A percentile compares a stretch with the other conserved stretches of the same genome.
Evolutionary conservation across 2,797 vertebrate species (phyloP).

Genomic region (Cercopithecus hamlyni): DNA sequence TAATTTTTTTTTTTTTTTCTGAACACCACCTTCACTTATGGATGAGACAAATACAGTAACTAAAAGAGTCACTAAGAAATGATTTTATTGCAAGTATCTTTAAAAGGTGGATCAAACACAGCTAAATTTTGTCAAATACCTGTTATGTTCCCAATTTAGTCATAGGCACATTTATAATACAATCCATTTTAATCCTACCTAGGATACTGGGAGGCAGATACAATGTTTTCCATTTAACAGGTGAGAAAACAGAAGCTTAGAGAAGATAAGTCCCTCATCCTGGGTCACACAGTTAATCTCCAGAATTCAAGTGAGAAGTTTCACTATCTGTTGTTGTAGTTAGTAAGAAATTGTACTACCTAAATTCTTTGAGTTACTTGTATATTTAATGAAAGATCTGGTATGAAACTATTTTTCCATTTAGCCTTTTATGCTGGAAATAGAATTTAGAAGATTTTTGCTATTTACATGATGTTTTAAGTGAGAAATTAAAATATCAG

Average conservation of each 20-base stretch:
- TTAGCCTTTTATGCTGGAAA: neutral
- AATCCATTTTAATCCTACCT: neutral
- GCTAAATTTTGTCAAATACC: neutral
- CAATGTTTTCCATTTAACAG: neutral
- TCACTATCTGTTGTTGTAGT: neutral
- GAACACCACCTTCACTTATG: neutral
- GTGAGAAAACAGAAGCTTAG: neutral
- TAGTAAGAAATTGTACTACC: neutral
- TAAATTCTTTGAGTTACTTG: neutral
- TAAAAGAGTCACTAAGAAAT: neutral
- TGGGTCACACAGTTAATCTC: neutral
- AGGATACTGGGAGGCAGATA: neutral
- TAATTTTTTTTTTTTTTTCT: neutral
- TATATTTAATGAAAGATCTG: neutral
- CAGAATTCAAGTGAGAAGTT: neutral
- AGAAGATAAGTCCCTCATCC: neutral
- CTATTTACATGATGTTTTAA: neutral
- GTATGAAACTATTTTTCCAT: neutral
- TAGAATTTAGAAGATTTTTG: neutral
- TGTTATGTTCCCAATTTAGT: neutral
- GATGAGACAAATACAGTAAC: neutral
- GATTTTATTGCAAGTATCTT: neutral
- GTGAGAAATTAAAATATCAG: neutral
- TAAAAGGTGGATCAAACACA: neutral
- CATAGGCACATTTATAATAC: neutral